Percentiles rank a stretch among this genome's conserved stretches.
Evolutionary conservation across 2,113 vertebrate species (phyloP).

Genomic region (Solea senegalensis): DNA sequence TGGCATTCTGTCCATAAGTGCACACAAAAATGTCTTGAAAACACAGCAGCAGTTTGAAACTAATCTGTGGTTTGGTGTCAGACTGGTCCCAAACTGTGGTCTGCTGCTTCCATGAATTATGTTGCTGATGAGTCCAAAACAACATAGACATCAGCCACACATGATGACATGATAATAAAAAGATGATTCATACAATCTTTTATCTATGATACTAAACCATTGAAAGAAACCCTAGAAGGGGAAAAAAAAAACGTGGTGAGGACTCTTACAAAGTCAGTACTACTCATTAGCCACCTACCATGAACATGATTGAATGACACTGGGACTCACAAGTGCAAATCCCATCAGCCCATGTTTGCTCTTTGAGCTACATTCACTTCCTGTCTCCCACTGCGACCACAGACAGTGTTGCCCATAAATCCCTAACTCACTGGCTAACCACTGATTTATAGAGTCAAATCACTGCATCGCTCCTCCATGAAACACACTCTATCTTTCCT

Average conservation of each 20-base stretch:
- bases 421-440: slow-evolving; percentile 33
- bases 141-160: background rate
- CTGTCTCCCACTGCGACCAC: slow-evolving; percentile 3
- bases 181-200: slow-evolving; percentile 2
- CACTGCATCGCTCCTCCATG: slow-evolving; percentile 20
- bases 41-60: too few species aligned
- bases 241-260: background rate
- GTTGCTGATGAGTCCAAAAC: too few species aligned
- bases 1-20: too few species aligned
- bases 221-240: background rate
- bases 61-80: too few species aligned
- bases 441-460: slow-evolving; percentile 13
- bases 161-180: background rate
- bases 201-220: background rate
- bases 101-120: too few species aligned
- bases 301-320: slow-evolving; percentile 2
- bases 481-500: slow-evolving; percentile 22
- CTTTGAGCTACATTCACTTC: slow-evolving; percentile 13
- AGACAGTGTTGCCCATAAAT: slow-evolving; percentile 23
- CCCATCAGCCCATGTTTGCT: slow-evolving; percentile 17
- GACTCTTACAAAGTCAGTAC: background rate
- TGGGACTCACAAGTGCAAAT: slow-evolving; percentile 14
- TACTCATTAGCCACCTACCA: background rate
- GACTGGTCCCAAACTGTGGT: too few species aligned
- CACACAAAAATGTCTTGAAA: too few species aligned